Base-by-base conservation (phyloP, 2,113 vertebrate genomes). In the Chlamydotis undulata region DNA sequence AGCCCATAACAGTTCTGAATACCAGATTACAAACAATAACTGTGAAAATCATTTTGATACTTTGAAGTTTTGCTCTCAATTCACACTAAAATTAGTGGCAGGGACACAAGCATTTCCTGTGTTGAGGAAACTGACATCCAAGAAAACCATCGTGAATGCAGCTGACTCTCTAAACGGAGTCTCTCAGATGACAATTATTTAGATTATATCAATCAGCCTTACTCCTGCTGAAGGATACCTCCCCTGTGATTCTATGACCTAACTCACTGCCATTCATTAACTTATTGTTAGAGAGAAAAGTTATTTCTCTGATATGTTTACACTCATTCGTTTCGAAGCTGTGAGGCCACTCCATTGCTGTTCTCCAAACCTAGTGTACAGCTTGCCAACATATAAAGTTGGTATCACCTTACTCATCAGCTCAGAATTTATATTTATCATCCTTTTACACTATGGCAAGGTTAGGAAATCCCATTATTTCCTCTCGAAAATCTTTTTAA, bases 401-500 rank as follows among this genome's bases (percentile, higher is more conserved):
- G 3, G 26, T 87, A 74, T 68, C 26, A 89, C 41, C 13, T n/a
- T 71, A 70, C 10, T 33, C 14, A n/a, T 33, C 19, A 92, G 49
- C 29, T 77, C 61, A 89, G 65, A 89, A 76, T 73, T 91, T 82
- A 33, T 84, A 13, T 85, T 81, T 95, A 57, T 53, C 47, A 28
- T 9, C 26, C 18, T 92, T 85, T 60, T 84, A 76, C 19, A 43
- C 65, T 88, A 25, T 4, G 7, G 23, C 52, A 93, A 81, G 60
- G 41, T 90, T 96, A 71, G 31, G 19, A 85, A 87, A 45, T 65
- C 76, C 28, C 17, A 81, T 96, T 94, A 97, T 88, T 97, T 95
- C 83, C 68, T 87, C 37, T n/a, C 64, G 56, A 71, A 94, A 94
- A 93, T 90, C 61, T 76, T 90, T 82, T 85, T 55, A 96, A 93